Evolutionary conservation across 2,113 vertebrate genomes (phyloP), one percentile per base, ranked within the genome.

Genomic region (Blennius ocellaris): DNA sequence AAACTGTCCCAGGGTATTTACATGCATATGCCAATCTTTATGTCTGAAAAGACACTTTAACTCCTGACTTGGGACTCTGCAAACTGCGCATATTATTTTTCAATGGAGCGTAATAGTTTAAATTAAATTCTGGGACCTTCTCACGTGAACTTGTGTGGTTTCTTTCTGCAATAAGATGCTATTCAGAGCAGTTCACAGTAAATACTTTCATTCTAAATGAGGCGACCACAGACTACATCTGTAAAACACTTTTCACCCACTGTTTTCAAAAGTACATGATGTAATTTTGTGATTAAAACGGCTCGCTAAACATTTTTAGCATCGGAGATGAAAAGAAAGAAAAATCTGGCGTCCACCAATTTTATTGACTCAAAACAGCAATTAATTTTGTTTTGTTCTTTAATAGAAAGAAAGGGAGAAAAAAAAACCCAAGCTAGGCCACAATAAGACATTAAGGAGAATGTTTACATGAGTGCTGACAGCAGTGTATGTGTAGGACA

Each of bases 1-100:
- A 36, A 80, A 87, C 85, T 90, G 86, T 87, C 87, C 76, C 10
- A n/a, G 49, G 60, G 39, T 7, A 37, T 62, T 53, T 60, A 55
- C 60, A 52, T 52, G 64, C 44, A 8, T 40, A 61, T 64, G 3
- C 65, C 47, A 48, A 69, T 43, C 16, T 49, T 40, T 53, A 53
- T 62, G 21, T 73, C 39, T 41, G 15, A 73, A 65, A 39, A 21
- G 50, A 10, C 17, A 51, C 36, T 37, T 57, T 40, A 54, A 78
- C 17, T 49, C 40, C 38, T 66, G 50, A 71, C 45, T 40, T 45
- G 59, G 43, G 7, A 53, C 51, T 65, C 21, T 67, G 17, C 7
- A 3, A 55, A n/a, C 16, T 10, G 21, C 9, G 10, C 41, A 30
- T 6, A 3, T 1, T 17, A 47, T 36, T 58, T 11, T 59, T 11